These are phyloP conservation scores for Notolepis coatsorum DNA, from an alignment of 2,797 vertebrate genomes.

Conservation along the genomic window DNA sequence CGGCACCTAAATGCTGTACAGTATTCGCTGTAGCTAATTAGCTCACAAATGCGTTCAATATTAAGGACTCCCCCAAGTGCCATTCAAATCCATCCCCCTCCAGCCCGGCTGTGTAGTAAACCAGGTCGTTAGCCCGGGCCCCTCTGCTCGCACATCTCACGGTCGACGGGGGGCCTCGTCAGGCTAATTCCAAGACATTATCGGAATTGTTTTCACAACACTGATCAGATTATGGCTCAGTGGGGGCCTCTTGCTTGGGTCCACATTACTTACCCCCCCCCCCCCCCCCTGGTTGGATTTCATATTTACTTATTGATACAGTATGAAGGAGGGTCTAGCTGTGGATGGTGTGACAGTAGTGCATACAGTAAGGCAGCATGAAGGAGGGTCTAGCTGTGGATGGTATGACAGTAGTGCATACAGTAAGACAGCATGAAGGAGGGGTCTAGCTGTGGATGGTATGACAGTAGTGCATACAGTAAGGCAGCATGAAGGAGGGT, in stretches of 20 bases:
- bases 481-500: too few relatives aligned
- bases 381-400: too few relatives aligned
- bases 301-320: constrained; percentile 50
- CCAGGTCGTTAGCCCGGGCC: constrained; percentile 76
- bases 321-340: too few relatives aligned
- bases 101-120: constrained; percentile 73
- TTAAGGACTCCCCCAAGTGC: constrained; percentile 77
- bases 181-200: constrained; percentile 82
- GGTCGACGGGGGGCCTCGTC: constrained; percentile 74
- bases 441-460: too few relatives aligned
- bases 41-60: constrained; percentile 70
- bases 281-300: constrained; percentile 50
- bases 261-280: constrained; percentile 63
- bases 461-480: too few relatives aligned
- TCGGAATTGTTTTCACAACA: constrained; percentile 85
- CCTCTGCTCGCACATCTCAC: constrained; percentile 75
- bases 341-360: too few relatives aligned
- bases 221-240: constrained; percentile 85
- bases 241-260: constrained; percentile 70
- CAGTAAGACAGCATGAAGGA: too few relatives aligned
- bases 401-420: too few relatives aligned
- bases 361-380: too few relatives aligned
- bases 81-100: constrained; percentile 78
- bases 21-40: constrained; percentile 78
- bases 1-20: constrained; percentile 41